Base-by-base conservation (phyloP, 1,140 invertebrate species). In the Hydropsyche tenuis region DNA sequence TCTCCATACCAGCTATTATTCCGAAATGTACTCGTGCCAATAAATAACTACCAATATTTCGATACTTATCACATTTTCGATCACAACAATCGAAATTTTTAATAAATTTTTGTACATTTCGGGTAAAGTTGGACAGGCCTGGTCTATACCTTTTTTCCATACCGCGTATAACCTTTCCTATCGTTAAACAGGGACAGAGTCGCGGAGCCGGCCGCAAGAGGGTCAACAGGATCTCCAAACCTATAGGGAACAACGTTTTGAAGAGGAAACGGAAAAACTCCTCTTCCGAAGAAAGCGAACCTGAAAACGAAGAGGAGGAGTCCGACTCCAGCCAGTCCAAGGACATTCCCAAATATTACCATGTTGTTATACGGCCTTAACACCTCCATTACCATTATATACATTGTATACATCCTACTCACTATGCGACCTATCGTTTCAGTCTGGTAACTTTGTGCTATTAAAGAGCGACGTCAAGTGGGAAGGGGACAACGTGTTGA, bases 401-500 rank as follows among this genome's bases (percentile, higher is more conserved):
- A 46, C 45, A 48, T 22, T 56, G 3, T n/a, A 5, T 22, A 48
- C 4, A 48, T 48, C 16, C 2, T 48, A 48, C 14, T 6, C 3
- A 6, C 2, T 2, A 48, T 48, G 14, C 4, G 12, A 65, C 51
- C 46, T 11, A 7, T 69, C 42, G 70, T 74, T 75, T 77, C 78
- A 90, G 89, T 89, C 89, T 79, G 89, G 89, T 69, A 89, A 89
- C 79, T 91, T 90, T 82, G 89, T 91, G 20, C 84, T 91, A 73
- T 81, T 90, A 77, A 91, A 90, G 85, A 85, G 86, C 73, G 90
- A 91, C 80, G 85, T 90, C 18, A 84, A 85, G 80, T 86, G 85
- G 85, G 85, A 85, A 75, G 85, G 85, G 69, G 85, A 85, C 43
- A 86, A 82, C 65, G 84, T 86, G 23, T 80, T 81, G 72, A 83